phyloP scores from a whole-genome alignment of 1,140 invertebrate genomes.

The Drosophila micromelanica region DNA sequence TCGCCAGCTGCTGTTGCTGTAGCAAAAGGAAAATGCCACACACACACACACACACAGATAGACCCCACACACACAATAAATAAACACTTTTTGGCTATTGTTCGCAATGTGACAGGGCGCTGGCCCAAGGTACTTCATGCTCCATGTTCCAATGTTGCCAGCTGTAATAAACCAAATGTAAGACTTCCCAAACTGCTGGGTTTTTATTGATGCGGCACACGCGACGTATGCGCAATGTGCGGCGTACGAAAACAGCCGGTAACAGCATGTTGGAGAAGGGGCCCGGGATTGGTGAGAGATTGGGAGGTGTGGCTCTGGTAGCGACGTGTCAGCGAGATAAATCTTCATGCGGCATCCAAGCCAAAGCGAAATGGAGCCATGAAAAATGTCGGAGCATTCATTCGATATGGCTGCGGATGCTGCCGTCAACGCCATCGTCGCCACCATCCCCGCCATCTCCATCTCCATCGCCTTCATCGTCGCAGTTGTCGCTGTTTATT shows the following conservation, averaged over 20 bases:
- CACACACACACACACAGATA: slow-evolving; percentile 53
- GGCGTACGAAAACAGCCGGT: slow-evolving; percentile 22
- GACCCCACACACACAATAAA: slow-evolving; percentile 58
- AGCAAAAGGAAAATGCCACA: slow-evolving; percentile 13
- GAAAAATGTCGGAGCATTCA: slow-evolving; percentile 72
- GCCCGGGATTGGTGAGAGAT: too few relatives aligned
- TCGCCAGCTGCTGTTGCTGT: slow-evolving; percentile 48
- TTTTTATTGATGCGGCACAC: slow-evolving; percentile 70
- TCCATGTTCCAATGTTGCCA: slow-evolving; percentile 8
- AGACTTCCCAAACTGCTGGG: slow-evolving; percentile 60
- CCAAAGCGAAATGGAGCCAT: slow-evolving; percentile 65
- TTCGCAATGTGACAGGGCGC: slow-evolving; percentile 56
- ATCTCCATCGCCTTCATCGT: slow-evolving; percentile 2
- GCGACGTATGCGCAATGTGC: slow-evolving; percentile 50
- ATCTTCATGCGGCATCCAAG: slow-evolving; percentile 62
- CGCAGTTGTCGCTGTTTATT: slow-evolving; percentile 68
- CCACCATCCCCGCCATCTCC: slow-evolving; percentile 37
- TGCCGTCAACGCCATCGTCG: slow-evolving; percentile 36
- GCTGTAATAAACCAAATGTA: slow-evolving; percentile 75
- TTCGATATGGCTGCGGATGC: slow-evolving; percentile 47
- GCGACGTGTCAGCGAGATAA: slow-evolving; percentile 64
- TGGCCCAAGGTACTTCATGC: slow-evolving; percentile 57
- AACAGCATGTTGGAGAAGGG: background rate
- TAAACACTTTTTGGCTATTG: slow-evolving; percentile 69
- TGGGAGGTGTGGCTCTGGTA: slow-evolving; percentile 30